Percentiles rank a stretch among this genome's conserved stretches.
Conservation (phyloP, 2,888 invertebrate genomes). For the Mesoligia furuncula region DNA sequence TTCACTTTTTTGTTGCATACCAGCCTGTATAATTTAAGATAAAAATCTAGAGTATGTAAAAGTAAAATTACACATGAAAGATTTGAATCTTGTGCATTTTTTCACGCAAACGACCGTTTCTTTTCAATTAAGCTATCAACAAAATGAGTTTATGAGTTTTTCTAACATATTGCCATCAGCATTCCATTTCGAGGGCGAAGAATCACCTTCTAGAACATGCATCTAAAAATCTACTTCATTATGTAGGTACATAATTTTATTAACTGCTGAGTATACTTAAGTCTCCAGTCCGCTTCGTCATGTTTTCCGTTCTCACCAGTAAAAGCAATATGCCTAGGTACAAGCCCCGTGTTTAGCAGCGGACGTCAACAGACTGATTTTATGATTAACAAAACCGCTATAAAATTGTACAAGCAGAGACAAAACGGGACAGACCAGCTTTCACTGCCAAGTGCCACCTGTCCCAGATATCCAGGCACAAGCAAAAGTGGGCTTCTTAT, state of each 20-base stretch:
- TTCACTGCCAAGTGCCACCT: constrained; percentile 44
- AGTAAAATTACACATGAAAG: constrained; percentile 21
- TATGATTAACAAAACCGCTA: constrained; percentile 53
- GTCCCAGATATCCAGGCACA: constrained; percentile 49
- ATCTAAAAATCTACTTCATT: not conserved
- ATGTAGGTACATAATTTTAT: not conserved
- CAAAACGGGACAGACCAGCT: constrained; percentile 52
- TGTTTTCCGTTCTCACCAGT: constrained; percentile 22
- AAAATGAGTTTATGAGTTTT: not conserved
- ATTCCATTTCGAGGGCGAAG: not conserved
- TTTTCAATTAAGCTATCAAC: constrained; percentile 30
- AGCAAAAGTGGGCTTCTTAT: constrained; percentile 49
- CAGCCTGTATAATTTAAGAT: constrained; percentile 24
- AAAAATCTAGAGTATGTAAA: constrained; percentile 41
- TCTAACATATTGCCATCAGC: not conserved
- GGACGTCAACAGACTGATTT: constrained; percentile 36
- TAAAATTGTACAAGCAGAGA: constrained; percentile 45
- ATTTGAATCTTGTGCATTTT: constrained; percentile 45
- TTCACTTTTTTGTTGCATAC: not conserved
- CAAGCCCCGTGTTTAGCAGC: constrained; percentile 33
- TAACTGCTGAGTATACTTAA: not conserved
- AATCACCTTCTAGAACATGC: not conserved
- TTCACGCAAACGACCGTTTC: constrained; percentile 51
- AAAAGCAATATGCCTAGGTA: constrained; percentile 9
- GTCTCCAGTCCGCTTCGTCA: not conserved